Base-by-base conservation (phyloP, 1,140 invertebrate genomes). In the Phymorhynchus buccinoides region DNA sequence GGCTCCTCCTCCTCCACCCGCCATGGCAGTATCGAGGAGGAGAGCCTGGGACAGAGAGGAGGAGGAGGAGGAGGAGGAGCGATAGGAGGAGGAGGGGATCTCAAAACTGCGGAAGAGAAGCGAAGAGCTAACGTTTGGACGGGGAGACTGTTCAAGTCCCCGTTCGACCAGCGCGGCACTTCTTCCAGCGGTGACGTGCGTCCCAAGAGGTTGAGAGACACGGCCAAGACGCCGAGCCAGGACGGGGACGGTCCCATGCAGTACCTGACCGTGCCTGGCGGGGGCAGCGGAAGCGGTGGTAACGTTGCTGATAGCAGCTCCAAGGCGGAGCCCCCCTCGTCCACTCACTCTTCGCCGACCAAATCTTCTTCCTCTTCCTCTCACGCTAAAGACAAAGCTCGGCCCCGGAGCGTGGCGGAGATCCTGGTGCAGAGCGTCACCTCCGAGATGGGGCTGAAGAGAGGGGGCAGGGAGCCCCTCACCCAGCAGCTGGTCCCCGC, bases 51-150 rank as follows among this genome's bases (percentile, higher is more conserved):
- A 22, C 83, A 66, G 9, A 16, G 80, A 56, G n/a, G n/a, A n/a
- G n/a, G n/a, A n/a, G n/a, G n/a, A n/a, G n/a, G n/a, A n/a, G n/a
- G n/a, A n/a, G n/a, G n/a, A n/a, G n/a, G n/a, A n/a, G n/a, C n/a
- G n/a, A n/a, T n/a, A n/a, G n/a, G n/a, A n/a, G n/a, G n/a, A n/a
- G n/a, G n/a, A n/a, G 12, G n/a, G 7, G 66, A 71, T n/a, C 32
- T n/a, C n/a, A 79, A 79, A 52, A 27, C 18, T 6, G 32, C 73
- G 16, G 78, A 78, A 3, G 84, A 83, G 71, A 86, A 87, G 42
- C 79, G 89, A n/a, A 75, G 89, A n/a, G 84, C 87, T 41, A 90
- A 89, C 48, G 88, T 89, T 52, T 48, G 89, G 27, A 86, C 85
- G 77, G 83, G 84, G 22, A 88, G 86, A 82, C 37, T 89, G 18